Conservation (phyloP, 2,113 vertebrate species). For the Bos indicus region DNA sequence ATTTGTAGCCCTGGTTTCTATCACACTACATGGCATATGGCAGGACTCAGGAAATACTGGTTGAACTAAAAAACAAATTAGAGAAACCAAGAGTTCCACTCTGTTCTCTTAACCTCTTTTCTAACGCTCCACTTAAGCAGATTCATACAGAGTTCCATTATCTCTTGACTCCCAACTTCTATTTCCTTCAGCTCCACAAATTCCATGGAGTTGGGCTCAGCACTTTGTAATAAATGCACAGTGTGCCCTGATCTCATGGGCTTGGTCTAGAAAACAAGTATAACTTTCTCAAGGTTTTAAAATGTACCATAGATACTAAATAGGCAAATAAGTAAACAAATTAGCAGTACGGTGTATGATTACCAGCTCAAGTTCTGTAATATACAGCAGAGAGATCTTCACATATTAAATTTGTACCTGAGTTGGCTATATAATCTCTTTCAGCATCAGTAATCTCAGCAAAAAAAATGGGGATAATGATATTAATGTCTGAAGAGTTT, state of each 20-base stretch:
- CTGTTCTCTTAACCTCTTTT: neutral
- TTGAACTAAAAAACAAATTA: neutral
- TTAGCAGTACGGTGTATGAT: neutral
- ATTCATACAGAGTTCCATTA: neutral
- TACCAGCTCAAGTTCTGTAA: neutral
- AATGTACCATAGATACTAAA: neutral
- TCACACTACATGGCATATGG: neutral
- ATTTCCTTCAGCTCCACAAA: neutral
- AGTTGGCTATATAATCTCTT: neutral
- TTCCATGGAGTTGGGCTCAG: neutral
- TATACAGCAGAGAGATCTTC: neutral
- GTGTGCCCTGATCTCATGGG: neutral
- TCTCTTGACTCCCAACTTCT: neutral
- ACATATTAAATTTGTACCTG: neutral
- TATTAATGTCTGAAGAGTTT: slow-evolving; percentile 20
- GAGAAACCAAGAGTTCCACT: neutral
- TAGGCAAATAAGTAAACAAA: slow-evolving; percentile 33
- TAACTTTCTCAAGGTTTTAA: slow-evolving; percentile 1
- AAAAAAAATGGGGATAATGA: slow-evolving; percentile 16
- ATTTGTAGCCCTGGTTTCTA: neutral
- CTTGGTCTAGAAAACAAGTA: neutral
- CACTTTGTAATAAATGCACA: neutral
- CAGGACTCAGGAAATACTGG: neutral
- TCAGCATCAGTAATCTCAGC: neutral
- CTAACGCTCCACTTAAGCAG: neutral